These are phyloP conservation scores for Penaeus vannamei DNA, from an alignment of 1,140 invertebrate genomes.

Conservation along the genomic window DNA sequence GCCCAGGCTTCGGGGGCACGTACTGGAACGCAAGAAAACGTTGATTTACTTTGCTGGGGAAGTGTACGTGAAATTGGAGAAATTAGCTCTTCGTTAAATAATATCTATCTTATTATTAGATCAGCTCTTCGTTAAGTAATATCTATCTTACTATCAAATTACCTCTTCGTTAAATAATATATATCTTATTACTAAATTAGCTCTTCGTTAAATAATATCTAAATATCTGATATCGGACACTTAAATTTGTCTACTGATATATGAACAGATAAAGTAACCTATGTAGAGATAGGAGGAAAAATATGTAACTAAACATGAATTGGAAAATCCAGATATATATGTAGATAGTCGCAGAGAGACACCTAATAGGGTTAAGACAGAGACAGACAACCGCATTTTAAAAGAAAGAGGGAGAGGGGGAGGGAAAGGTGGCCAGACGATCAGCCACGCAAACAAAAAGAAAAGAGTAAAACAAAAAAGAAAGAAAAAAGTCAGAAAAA, in stretches of 20 bases:
- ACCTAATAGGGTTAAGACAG: too few relatives aligned
- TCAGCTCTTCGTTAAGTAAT: background rate
- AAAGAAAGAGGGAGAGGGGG: too few relatives aligned
- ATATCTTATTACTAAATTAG: background rate
- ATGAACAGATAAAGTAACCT: background rate
- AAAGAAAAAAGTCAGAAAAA: too few relatives aligned
- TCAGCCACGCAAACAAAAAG: too few relatives aligned
- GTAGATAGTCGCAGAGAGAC: background rate
- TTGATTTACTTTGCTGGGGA: background rate
- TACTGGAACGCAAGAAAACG: conserved; percentile 72
- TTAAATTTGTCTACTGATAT: background rate
- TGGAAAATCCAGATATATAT: background rate
- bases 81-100: background rate
- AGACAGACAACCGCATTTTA: too few relatives aligned
- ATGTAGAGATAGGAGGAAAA: background rate
- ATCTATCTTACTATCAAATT: background rate
- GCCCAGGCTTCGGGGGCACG: conserved; percentile 64
- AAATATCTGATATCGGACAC: background rate
- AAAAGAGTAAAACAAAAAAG: too few relatives aligned
- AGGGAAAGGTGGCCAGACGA: too few relatives aligned
- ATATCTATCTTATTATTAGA: background rate
- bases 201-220: background rate
- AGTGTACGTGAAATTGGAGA: background rate
- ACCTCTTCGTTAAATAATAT: background rate
- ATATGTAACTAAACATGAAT: background rate